These are phyloP conservation scores for Pelecanoides urinatrix DNA, from an alignment of 2,113 vertebrate species.

Conservation along the genomic window DNA sequence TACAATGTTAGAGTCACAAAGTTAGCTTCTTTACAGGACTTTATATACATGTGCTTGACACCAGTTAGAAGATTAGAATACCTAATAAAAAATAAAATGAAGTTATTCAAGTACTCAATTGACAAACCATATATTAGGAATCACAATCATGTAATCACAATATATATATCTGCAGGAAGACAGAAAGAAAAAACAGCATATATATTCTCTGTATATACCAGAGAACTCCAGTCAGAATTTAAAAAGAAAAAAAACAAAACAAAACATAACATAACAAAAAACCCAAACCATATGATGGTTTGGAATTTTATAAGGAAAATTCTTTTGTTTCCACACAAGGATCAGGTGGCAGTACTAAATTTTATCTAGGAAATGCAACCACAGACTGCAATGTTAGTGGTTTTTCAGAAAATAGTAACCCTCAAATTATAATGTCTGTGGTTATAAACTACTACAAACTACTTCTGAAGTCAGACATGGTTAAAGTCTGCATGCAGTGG, in stretches of 20 bases:
- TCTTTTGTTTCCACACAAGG: constrained; percentile 49
- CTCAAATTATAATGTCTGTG: constrained; percentile 65
- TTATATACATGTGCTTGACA: not conserved
- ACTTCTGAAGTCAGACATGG: constrained; percentile 42
- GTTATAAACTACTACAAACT: constrained; percentile 47
- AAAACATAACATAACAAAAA: too few relatives aligned
- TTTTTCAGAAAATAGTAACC: constrained; percentile 56
- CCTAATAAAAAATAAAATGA: not conserved
- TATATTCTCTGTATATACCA: not conserved
- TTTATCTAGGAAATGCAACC: constrained; percentile 67
- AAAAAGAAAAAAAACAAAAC: not conserved
- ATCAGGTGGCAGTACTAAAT: constrained; percentile 61
- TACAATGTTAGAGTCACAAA: not conserved
- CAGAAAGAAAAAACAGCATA: not conserved
- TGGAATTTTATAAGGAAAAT: constrained; percentile 34
- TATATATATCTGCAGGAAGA: not conserved
- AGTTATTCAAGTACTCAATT: not conserved
- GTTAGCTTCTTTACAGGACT: not conserved
- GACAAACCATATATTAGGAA: not conserved
- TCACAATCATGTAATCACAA: not conserved
- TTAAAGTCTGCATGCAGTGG: not conserved
- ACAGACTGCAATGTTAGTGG: constrained; percentile 56
- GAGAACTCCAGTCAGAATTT: not conserved
- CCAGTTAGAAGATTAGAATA: not conserved
- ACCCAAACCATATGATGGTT: not conserved